Evolutionary conservation across 2,113 vertebrate genomes (phyloP).

Genomic region (Aepyceros melampus): DNA sequence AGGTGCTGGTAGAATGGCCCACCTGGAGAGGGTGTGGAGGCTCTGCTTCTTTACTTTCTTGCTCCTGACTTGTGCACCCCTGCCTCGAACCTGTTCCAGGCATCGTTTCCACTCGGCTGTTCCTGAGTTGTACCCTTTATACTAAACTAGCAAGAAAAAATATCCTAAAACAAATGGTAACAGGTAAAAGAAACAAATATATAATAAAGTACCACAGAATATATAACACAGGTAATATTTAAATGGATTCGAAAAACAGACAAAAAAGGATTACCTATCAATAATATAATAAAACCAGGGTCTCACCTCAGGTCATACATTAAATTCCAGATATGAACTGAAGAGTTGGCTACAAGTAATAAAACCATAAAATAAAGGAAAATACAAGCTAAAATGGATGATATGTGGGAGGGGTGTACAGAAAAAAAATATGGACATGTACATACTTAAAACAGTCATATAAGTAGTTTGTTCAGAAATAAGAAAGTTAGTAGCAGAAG

Average conservation of each 20-base stretch:
- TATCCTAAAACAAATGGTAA: background rate
- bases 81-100: background rate
- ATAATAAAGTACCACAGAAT: background rate
- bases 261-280: background rate
- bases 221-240: background rate
- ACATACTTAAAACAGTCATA: background rate
- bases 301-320: background rate
- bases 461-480: background rate
- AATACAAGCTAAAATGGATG: background rate
- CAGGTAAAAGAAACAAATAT: background rate
- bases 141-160: background rate
- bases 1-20: too few species aligned
- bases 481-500: background rate
- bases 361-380: background rate
- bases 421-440: background rate
- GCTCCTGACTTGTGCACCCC: background rate
- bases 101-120: background rate
- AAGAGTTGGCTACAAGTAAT: background rate
- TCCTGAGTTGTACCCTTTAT: background rate
- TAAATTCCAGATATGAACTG: background rate
- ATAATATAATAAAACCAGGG: background rate
- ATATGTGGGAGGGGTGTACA: background rate
- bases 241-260: background rate
- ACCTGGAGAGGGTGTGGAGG: too few species aligned
- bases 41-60: background rate